Evolutionary conservation across 1,140 invertebrate species (phyloP).

Genomic region (Platorchestia sp.): DNA sequence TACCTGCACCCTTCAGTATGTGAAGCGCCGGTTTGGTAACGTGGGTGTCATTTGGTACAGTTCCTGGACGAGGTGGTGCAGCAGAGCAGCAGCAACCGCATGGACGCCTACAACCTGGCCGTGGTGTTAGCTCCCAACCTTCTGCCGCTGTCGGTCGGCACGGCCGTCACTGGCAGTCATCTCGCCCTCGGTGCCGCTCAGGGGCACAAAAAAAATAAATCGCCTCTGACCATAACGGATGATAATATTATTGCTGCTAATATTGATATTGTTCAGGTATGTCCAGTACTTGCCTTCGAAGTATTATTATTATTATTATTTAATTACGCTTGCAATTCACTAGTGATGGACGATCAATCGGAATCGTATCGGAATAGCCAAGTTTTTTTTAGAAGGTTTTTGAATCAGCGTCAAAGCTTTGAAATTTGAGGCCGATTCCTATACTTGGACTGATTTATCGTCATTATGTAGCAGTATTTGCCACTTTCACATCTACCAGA

Average conservation of each 20-base stretch:
- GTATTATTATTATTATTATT: background rate
- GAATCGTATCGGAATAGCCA: too few species aligned
- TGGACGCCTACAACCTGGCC: conserved; percentile 65
- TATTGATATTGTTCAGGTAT: conserved; percentile 63
- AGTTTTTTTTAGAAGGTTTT: too few species aligned
- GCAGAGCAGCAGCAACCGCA: conserved; percentile 62
- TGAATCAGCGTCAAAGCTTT: too few species aligned
- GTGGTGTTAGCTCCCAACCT: conserved; percentile 64
- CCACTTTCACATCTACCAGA: too few species aligned
- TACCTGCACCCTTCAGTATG: background rate
- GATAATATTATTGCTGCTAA: conserved; percentile 62
- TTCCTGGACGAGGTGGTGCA: conserved; percentile 62
- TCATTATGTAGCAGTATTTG: too few species aligned
- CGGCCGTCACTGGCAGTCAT: conserved; percentile 11
- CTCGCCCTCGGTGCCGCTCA: background rate
- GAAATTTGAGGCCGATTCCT: too few species aligned
- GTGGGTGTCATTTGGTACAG: conserved; percentile 36
- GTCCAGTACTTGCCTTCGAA: background rate
- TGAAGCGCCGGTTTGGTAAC: background rate
- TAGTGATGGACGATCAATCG: too few species aligned
- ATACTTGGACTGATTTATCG: too few species aligned
- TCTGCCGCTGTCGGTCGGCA: conserved; percentile 56
- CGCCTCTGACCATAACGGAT: conserved; percentile 15
- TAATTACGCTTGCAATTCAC: too few species aligned
- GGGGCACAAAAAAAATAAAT: background rate